Conservation (phyloP, 2,797 vertebrate genomes). For the Gallirallus australis region DNA sequence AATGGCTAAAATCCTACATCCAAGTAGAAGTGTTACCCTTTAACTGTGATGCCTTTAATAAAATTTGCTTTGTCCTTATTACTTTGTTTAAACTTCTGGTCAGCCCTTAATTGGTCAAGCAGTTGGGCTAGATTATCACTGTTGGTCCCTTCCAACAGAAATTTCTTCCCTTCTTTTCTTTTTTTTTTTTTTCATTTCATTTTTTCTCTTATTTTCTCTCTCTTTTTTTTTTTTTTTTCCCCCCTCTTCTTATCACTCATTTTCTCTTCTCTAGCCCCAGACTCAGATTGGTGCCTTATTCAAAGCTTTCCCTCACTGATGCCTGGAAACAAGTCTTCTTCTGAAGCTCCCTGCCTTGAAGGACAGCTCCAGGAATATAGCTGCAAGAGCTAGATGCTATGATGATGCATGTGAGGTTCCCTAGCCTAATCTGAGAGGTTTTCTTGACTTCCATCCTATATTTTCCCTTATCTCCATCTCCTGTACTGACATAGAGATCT, state of each 20-base stretch:
- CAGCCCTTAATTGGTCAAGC: background rate
- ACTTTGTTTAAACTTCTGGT: background rate
- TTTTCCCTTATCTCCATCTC: background rate
- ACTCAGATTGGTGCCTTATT: background rate
- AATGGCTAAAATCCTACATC: background rate
- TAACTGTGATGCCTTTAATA: background rate
- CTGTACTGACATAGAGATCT: background rate
- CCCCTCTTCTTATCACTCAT: too few species aligned
- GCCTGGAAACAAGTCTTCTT: background rate
- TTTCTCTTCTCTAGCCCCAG: background rate
- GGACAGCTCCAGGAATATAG: background rate
- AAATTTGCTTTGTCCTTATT: background rate
- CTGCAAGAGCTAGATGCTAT: background rate
- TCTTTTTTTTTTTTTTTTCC: too few species aligned
- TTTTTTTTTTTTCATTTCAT: too few species aligned
- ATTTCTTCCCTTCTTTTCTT: background rate
- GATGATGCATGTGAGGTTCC: background rate
- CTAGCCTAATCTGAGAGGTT: background rate
- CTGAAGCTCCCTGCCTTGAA: background rate
- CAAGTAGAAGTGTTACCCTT: fast-evolving
- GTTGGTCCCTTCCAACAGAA: background rate
- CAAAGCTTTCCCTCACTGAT: background rate
- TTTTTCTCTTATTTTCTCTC: too few species aligned
- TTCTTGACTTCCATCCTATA: background rate
- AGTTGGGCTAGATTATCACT: fast-evolving